A percentile compares a stretch with the other conserved stretches of the same genome.
Evolutionary conservation across 2,797 vertebrate species (phyloP).

Genomic region (Rhynchonycteris naso): DNA sequence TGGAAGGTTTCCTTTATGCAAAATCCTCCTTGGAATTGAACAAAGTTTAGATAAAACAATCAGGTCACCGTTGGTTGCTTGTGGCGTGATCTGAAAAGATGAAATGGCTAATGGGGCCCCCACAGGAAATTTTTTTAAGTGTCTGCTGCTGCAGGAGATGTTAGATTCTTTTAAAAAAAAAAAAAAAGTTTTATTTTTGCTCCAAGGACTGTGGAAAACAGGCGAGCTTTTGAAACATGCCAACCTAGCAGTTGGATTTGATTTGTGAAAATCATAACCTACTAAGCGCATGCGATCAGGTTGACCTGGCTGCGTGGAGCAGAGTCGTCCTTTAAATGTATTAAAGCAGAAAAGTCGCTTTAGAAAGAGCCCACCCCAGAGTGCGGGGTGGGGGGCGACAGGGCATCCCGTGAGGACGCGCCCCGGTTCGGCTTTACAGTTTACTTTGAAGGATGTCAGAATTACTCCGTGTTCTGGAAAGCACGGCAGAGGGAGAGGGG

Average conservation of each 20-base stretch:
- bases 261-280: neutral
- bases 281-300: neutral
- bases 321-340: neutral
- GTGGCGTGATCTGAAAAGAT: neutral
- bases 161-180: neutral
- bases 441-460: neutral
- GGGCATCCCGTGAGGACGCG: rapidly evolving
- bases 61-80: neutral
- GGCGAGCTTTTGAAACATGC: neutral
- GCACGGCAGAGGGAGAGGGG: rapidly evolving
- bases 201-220: neutral
- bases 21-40: neutral
- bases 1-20: neutral
- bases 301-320: neutral
- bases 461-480: neutral
- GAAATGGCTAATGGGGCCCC: neutral
- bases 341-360: neutral
- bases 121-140: neutral
- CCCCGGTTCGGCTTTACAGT: rapidly evolving
- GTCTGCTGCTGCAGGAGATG: neutral
- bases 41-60: neutral
- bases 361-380: rapidly evolving
- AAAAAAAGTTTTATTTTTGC: neutral
- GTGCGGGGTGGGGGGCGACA: no score
- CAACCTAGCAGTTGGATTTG: neutral